A percentile compares a stretch with the other conserved stretches of the same genome.
phyloP scores from a whole-genome alignment of 1,140 invertebrate species.

The Bombus affinis region DNA sequence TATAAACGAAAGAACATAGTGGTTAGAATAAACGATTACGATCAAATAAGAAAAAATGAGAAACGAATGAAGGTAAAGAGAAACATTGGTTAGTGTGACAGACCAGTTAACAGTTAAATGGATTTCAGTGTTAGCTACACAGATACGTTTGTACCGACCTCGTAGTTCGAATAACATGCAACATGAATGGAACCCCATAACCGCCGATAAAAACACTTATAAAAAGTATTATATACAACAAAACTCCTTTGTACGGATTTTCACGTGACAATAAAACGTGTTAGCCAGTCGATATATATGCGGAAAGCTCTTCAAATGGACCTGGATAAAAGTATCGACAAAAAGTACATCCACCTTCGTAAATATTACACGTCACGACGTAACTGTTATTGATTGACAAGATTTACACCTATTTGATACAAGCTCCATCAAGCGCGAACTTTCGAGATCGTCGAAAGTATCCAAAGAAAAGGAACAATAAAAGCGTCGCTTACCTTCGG shows the following conservation, averaged over 20 bases:
- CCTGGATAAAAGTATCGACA: background rate
- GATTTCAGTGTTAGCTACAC: background rate
- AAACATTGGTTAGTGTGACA: background rate
- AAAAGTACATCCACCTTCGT: background rate
- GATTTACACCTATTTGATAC: background rate
- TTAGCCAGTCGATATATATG: background rate
- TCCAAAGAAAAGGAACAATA: background rate
- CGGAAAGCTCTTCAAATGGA: constrained; percentile 1
- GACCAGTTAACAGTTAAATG: constrained; percentile 11
- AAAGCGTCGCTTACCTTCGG: constrained; percentile 32
- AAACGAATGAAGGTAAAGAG: background rate
- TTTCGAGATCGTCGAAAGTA: background rate
- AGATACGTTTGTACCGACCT: background rate
- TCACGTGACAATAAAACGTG: constrained; percentile 12
- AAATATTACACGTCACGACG: background rate
- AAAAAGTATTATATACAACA: constrained; percentile 38
- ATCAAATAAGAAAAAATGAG: background rate
- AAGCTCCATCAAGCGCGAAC: background rate
- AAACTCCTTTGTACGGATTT: constrained; percentile 23
- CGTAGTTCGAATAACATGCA: background rate
- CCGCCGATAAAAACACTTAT: constrained; percentile 47
- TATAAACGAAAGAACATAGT: too few species aligned
- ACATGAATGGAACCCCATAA: constrained; percentile 24
- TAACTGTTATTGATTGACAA: background rate
- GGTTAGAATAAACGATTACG: background rate